Conservation (phyloP, 2,888 invertebrate genomes). For the Agrilus mali region DNA sequence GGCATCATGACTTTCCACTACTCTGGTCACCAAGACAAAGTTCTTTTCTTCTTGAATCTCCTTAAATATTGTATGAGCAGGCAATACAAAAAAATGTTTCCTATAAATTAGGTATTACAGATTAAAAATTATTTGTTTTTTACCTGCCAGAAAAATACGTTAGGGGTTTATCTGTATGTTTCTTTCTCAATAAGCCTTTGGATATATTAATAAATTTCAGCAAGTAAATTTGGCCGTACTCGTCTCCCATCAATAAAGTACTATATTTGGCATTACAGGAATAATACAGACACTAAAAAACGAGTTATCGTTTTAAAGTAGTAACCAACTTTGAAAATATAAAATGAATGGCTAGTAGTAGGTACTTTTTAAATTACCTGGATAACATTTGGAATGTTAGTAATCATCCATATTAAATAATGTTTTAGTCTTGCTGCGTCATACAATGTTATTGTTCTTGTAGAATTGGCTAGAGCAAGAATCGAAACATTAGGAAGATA, state of each 20-base stretch:
- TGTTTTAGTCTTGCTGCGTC: conserved; percentile 47
- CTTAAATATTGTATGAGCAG: conserved; percentile 28
- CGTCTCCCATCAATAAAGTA: conserved; percentile 43
- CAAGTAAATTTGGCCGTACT: conserved; percentile 39
- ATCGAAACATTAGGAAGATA: conserved; percentile 43
- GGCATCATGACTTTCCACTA: conserved; percentile 38
- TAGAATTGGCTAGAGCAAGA: conserved; percentile 42
- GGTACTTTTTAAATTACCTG: conserved; percentile 31
- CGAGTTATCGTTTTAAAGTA: conserved; percentile 1
- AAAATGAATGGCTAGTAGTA: no score
- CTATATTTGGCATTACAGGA: conserved; percentile 19
- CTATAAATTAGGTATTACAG: no score
- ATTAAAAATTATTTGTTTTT: conserved; percentile 12
- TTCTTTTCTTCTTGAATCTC: conserved; percentile 40
- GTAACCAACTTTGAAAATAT: no score
- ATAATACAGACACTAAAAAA: conserved; percentile 38
- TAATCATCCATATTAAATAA: conserved; percentile 42
- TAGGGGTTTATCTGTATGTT: conserved; percentile 41
- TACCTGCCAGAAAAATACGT: conserved; percentile 49
- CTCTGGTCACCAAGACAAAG: conserved; percentile 34
- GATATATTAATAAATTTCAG: conserved; percentile 43
- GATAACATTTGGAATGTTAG: conserved; percentile 43
- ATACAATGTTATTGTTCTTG: conserved; percentile 46
- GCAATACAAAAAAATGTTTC: not conserved
- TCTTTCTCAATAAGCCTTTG: conserved; percentile 39